Conservation (phyloP, 2,888 invertebrate species). For the Sarcophaga variegata region DNA sequence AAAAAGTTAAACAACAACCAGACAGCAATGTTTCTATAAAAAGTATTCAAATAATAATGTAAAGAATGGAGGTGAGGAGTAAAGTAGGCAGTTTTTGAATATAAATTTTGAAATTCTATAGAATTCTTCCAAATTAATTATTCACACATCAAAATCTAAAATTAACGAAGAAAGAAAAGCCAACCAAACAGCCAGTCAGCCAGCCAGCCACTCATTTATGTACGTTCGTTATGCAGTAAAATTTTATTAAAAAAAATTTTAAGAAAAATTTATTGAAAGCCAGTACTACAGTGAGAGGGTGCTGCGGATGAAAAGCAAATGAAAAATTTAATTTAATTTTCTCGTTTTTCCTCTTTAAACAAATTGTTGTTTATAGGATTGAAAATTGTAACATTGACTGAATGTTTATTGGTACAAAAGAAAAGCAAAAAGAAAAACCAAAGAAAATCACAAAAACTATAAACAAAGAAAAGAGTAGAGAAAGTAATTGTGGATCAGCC, state of each 20-base stretch:
- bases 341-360: neutral
- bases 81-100: neutral
- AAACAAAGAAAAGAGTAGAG: neutral
- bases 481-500: too few species aligned
- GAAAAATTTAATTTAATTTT: neutral
- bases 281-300: too few species aligned
- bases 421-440: neutral
- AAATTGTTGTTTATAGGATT: conserved; percentile 23
- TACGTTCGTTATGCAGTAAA: neutral
- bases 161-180: neutral
- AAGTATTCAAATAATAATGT: neutral
- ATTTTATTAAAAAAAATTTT: too few species aligned
- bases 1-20: neutral
- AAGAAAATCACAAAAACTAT: neutral
- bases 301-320: too few species aligned
- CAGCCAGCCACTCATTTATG: neutral
- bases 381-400: conserved; percentile 29
- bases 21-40: neutral
- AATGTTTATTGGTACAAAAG: conserved; percentile 23
- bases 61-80: neutral
- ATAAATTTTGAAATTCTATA: neutral
- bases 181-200: too few species aligned
- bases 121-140: conserved; percentile 32
- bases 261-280: too few species aligned
- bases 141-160: conserved; percentile 30